Evolutionary conservation across 2,113 vertebrate species (phyloP).

Genomic region (Cepphus grylle): DNA sequence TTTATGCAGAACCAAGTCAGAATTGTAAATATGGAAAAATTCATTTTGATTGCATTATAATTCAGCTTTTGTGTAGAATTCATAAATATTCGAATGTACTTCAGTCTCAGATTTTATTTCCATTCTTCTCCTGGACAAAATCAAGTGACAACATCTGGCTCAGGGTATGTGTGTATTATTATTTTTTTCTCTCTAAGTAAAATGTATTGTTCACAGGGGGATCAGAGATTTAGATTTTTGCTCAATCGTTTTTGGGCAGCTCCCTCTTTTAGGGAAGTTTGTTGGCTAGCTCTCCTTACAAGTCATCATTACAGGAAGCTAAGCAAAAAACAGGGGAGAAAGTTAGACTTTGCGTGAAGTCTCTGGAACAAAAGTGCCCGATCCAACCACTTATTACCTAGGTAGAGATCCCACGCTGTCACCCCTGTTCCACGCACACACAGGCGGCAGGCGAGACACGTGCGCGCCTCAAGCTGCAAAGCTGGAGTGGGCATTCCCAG

Average conservation of each 20-base stretch:
- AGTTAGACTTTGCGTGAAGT: background rate
- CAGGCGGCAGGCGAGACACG: background rate
- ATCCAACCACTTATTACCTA: background rate
- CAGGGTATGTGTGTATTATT: background rate
- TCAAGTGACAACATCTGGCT: constrained; percentile 52
- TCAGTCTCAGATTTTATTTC: constrained; percentile 11
- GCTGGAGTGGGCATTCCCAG: background rate
- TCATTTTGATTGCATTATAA: background rate
- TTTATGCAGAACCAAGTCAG: background rate
- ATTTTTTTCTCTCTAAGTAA: constrained; percentile 27
- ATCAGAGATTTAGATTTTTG: constrained; percentile 24
- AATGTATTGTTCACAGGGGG: constrained; percentile 50
- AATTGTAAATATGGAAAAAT: background rate
- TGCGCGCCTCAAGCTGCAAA: background rate
- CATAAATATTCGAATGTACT: constrained; percentile 6
- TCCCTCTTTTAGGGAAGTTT: background rate
- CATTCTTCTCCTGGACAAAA: constrained; percentile 33
- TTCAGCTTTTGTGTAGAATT: background rate
- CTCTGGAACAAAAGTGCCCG: background rate
- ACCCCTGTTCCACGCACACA: accelerated
- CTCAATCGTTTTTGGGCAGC: constrained; percentile 51
- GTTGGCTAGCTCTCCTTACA: background rate
- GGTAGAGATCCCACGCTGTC: background rate
- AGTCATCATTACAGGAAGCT: constrained; percentile 37
- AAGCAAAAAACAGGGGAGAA: background rate